Conservation (phyloP, 1,140 invertebrate species). For the Hydropsyche tenuis region DNA sequence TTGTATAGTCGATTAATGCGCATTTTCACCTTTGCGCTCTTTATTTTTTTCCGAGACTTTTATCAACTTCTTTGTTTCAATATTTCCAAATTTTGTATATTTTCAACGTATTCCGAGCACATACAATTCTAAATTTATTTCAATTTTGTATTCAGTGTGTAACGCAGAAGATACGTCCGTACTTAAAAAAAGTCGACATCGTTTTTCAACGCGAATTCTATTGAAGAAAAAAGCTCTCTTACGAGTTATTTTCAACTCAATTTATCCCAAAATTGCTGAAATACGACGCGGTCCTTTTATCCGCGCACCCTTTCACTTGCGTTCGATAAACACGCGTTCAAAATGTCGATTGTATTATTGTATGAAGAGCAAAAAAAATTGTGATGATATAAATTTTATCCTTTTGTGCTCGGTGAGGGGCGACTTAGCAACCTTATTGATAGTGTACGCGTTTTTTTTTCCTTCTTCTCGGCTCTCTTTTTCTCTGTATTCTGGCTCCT, state of each 20-base stretch:
- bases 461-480: no score
- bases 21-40: background rate
- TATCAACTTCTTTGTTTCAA: no score
- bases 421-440: slow-evolving; percentile 43
- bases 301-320: slow-evolving; percentile 3
- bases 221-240: slow-evolving; percentile 10
- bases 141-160: no score
- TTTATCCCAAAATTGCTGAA: slow-evolving; percentile 24
- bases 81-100: no score
- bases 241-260: slow-evolving; percentile 27
- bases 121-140: no score
- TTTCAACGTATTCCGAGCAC: no score
- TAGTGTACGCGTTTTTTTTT: slow-evolving; percentile 35
- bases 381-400: slow-evolving; percentile 27
- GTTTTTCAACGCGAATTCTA: slow-evolving; percentile 9
- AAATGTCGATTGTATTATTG: slow-evolving; percentile 16
- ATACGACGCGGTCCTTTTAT: slow-evolving; percentile 27
- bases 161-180: no score
- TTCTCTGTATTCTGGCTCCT: background rate
- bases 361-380: background rate
- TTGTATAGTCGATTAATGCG: slow-evolving; percentile 4
- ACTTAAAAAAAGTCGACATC: slow-evolving; percentile 7
- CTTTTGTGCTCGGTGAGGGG: slow-evolving; percentile 25
- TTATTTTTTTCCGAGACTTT: no score
- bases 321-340: slow-evolving; percentile 16